phyloP scores from a whole-genome alignment of 2,113 vertebrate genomes.

The Nasalis larvatus region DNA sequence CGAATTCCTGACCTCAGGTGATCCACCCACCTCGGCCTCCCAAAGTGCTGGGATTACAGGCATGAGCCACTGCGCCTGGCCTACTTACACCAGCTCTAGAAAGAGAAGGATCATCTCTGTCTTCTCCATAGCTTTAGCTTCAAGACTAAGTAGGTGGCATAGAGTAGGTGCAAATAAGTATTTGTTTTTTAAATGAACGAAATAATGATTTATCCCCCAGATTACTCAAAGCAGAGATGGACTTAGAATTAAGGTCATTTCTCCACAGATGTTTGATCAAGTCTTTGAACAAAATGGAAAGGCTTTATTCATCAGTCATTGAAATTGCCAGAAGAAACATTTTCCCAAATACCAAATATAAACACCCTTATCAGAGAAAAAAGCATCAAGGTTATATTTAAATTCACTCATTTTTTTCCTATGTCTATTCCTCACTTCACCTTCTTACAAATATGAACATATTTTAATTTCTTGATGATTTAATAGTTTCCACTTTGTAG shows the following conservation, averaged over 20 bases:
- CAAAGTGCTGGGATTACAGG: too few relatives aligned
- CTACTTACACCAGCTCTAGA: neutral
- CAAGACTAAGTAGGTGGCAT: neutral
- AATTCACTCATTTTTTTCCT: constrained; percentile 6
- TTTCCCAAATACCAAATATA: constrained; percentile 13
- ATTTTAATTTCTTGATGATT: constrained; percentile 37
- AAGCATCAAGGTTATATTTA: neutral
- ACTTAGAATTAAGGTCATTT: neutral
- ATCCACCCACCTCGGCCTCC: too few relatives aligned
- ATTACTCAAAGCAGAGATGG: neutral
- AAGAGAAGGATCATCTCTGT: neutral
- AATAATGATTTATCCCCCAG: neutral
- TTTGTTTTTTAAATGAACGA: neutral
- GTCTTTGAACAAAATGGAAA: constrained; percentile 33
- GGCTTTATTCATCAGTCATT: neutral
- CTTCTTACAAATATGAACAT: constrained; percentile 34
- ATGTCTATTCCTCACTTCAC: neutral
- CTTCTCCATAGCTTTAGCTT: neutral
- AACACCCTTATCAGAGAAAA: neutral
- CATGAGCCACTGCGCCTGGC: too few relatives aligned
- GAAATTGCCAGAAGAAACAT: constrained; percentile 22
- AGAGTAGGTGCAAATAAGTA: neutral
- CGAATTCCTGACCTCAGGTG: too few relatives aligned
- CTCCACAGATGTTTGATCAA: neutral
- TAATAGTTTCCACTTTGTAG: constrained; percentile 37